Percentiles rank a stretch among this genome's conserved stretches.
phyloP scores from a whole-genome alignment of 2,113 vertebrate genomes.

The Atlantisia rogersi region DNA sequence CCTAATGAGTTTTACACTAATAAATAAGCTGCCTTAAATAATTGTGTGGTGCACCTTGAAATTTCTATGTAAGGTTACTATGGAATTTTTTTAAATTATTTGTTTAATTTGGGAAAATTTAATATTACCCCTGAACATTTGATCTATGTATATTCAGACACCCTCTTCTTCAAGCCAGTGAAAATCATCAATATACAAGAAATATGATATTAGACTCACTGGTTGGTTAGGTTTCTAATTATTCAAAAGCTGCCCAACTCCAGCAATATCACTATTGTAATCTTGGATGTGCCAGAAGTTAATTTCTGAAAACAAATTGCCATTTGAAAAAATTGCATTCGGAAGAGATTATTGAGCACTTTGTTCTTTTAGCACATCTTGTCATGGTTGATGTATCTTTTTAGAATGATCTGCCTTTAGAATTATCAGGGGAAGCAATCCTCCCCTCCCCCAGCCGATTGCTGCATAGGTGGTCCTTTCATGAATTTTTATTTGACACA shows the following conservation, averaged over 20 bases:
- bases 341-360: background rate
- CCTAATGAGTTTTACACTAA: background rate
- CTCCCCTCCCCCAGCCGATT: background rate
- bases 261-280: background rate
- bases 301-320: slow-evolving; percentile 28
- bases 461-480: background rate
- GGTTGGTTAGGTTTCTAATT: background rate
- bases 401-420: background rate
- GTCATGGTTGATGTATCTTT: background rate
- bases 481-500: slow-evolving; percentile 19
- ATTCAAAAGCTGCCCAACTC: background rate
- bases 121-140: background rate
- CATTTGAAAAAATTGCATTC: background rate
- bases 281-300: background rate
- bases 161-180: background rate
- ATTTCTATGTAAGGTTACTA: background rate
- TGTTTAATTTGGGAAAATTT: background rate
- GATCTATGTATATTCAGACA: background rate
- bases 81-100: no score
- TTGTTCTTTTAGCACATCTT: slow-evolving; percentile 1
- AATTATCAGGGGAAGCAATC: background rate
- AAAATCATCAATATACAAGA: background rate
- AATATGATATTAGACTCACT: background rate
- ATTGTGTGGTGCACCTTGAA: background rate
- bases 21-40: background rate